Conservation (phyloP, 2,113 vertebrate species). For the Cynopterus brachyotis region DNA sequence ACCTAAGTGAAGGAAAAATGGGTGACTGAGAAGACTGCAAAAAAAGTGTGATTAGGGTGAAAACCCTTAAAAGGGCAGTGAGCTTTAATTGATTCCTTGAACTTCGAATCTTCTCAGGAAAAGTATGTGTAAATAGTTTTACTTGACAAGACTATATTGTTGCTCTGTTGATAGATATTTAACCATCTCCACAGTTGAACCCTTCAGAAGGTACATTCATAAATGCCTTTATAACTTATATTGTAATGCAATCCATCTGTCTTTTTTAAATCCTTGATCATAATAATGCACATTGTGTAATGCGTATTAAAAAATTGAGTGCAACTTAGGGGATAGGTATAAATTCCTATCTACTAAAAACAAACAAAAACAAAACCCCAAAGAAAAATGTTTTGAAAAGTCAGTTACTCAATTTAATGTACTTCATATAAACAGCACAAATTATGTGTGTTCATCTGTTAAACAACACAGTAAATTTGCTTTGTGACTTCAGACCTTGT, state of each 20-base stretch:
- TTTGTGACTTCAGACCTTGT: background rate
- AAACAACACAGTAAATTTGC: background rate
- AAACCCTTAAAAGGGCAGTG: constrained; percentile 17
- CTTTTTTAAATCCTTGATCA: background rate
- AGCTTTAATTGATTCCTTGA: constrained; percentile 35
- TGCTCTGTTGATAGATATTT: constrained; percentile 28
- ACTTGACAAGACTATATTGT: constrained; percentile 41
- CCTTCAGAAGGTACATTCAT: background rate
- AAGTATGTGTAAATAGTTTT: constrained; percentile 41
- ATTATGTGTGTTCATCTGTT: background rate
- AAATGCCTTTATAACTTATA: constrained; percentile 14
- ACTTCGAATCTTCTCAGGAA: constrained; percentile 54
- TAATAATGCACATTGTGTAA: background rate
- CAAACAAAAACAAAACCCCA: background rate
- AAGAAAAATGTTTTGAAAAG: background rate
- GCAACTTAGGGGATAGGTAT: background rate
- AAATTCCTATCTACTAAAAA: constrained; percentile 16
- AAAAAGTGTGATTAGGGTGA: constrained; percentile 48
- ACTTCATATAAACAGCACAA: background rate
- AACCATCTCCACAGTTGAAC: background rate
- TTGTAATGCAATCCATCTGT: background rate
- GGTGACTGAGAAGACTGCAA: constrained; percentile 9
- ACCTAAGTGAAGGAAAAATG: background rate
- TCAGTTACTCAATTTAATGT: background rate
- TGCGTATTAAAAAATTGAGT: background rate